Evolutionary conservation across 2,888 invertebrate genomes (phyloP), one percentile per base, ranked within the genome.

Genomic region (Yponomeuta sedellus): DNA sequence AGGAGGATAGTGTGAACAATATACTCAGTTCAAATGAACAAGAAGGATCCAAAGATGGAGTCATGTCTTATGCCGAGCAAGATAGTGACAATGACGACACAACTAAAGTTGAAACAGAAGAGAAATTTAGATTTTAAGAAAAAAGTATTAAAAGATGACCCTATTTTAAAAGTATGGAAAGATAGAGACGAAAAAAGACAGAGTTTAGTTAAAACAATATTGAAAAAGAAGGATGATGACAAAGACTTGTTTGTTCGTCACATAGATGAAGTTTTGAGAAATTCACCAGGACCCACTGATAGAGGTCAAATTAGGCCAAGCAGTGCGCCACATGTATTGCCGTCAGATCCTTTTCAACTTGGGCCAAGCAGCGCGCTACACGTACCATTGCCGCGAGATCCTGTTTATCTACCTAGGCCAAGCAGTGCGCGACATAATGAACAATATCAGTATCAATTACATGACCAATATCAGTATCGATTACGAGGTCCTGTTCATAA

Each of bases 201-300:
- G 44, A 58, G 4, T 10, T 39, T 67, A 58, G 56, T 34, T 40
- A 67, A 66, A 58, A 20, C 16, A n/a, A 64, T 66, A 1, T 12
- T 66, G 40, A 64, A 34, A 67, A 66, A 11, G 64, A 66, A 34
- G 39, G 66, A 67, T 59, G 67, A 67, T 59, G 67, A 67, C 44
- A 20, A 64, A 10, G 67, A 65, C 34, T 34, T 67, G 40, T 67
- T 67, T 56, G 57, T 44, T 44, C 56, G 59, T 39, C 67, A 67
- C 22, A 66, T 67, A 62, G 64, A 44, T 66, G 64, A 66, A 64
- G 67, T 67, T 40, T 63, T 67, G 39, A 58, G 67, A 22, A 67
- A 61, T 59, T 66, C 66, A 44, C 63, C 63, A 58, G 66, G 20
- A 62, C 34, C 57, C 11, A 61, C 28, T 28, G 28, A 28, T 28